Base-by-base conservation (phyloP, 2,113 vertebrate genomes). In the Atractosteus spatula region DNA sequence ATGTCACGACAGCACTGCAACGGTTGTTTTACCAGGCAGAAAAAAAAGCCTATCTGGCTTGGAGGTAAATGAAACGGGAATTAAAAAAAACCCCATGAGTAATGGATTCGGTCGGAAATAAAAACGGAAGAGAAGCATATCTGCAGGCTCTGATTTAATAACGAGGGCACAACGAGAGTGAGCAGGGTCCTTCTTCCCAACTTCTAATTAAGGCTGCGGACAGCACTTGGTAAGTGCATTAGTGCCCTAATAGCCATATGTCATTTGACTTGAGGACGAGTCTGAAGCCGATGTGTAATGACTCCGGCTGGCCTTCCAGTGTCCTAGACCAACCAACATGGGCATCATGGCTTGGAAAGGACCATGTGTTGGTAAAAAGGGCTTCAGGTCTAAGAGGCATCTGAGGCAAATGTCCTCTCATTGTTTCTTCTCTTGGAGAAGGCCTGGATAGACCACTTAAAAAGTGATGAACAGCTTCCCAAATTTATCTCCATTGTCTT, bases 111-210 rank as follows among this genome's bases (percentile, higher is more conserved):
- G 41, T 41, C 13, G 29, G 64, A 64, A 16, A 71, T 64, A 63
- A 55, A 62, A 55, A 62, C 10, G 64, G 62, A 4, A 66, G 68
- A 69, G 74, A 76, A 55, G 67, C 67, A 41, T 80, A 62, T 78
- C 79, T 80, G 44, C 29, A 57, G 77, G 78, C 71, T n/a, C 55
- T 74, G 78, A 80, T 77, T 76, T 72, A 81, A 77, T 79, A 82
- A 86, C 84, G 77, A 84, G 71, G 65, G 80, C 69, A 73, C 78
- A 80, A 77, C 65, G 78, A 83, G 82, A 83, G 82, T 86, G 83
- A 84, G 86, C 85, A 70, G 74, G 77, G 80, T 74, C 75, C 43
- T 59, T 55, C n/a, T 62, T 51, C 17, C n/a, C 14, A 71, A 74
- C 68, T 61, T 62, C 68, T 77, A 45, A 77, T 66, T 73, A 76